Base-by-base conservation (phyloP, 2,113 vertebrate species). In the Verasper variegatus region DNA sequence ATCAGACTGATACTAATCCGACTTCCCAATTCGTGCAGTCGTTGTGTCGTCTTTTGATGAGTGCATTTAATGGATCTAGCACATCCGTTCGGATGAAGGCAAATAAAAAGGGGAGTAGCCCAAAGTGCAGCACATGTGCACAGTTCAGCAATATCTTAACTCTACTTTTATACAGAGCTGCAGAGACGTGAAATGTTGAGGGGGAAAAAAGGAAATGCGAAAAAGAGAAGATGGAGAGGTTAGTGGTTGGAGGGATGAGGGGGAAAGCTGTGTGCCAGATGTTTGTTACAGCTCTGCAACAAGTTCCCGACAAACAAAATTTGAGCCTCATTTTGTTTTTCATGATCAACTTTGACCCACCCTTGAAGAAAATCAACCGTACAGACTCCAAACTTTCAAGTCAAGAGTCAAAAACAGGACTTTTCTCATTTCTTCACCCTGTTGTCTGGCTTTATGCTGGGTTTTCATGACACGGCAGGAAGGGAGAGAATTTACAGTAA, bases 231-330 rank as follows among this genome's bases (percentile, higher is more conserved):
- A 76, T 56, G 27, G 55, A 80, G 47, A 37, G 66, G 42, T 59
- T 2, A 5, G n/a, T 31, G 13, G 56, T 58, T 65, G 52, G 35
- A 42, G 65, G 42, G 56, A 62, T 45, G 70, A 27, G 40, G 61
- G 55, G 74, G 27, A 66, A 85, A 90, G 80, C 79, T 89, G 87
- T 79, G 83, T 63, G 75, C 89, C 90, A 91, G 91, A 91, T 90
- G 88, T 88, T 87, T 90, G 78, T 52, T 81, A 68, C 61, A 27
- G 69, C 35, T 15, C 57, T 72, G 74, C 63, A 82, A 83, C 74
- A 80, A 31, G 74, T 37, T 76, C 73, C 75, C 60, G 74, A 56
- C 51, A 86, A 88, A 80, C 68, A 77, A 54, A 74, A 47, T 47
- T 45, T 42, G 52, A 81, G 66, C 42, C 76, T 55, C 62, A 75